Evolutionary conservation across 2,888 invertebrate species (phyloP).

Genomic region (Pterobdella sp.): DNA sequence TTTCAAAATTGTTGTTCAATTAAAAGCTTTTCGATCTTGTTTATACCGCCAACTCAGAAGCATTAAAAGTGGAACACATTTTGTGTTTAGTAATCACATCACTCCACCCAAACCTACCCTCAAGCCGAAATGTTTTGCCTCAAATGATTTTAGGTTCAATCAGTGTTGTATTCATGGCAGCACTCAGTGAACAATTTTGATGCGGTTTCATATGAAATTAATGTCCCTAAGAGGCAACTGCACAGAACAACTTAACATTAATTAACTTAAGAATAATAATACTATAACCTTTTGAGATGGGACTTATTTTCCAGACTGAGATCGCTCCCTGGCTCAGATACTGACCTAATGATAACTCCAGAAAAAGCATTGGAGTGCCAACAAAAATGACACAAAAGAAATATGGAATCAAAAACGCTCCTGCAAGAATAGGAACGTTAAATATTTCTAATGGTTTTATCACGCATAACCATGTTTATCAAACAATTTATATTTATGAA

Average conservation of each 20-base stretch:
- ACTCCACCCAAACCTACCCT: too few relatives aligned
- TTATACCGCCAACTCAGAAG: too few relatives aligned
- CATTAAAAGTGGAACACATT: too few relatives aligned
- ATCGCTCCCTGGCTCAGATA: slow-evolving; percentile 93
- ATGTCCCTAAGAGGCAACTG: too few relatives aligned
- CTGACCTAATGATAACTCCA: slow-evolving; percentile 93
- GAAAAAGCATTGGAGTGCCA: slow-evolving; percentile 96
- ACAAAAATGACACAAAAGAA: slow-evolving; percentile 84
- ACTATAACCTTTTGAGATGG: slow-evolving; percentile 88
- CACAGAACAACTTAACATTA: background rate
- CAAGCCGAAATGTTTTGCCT: too few relatives aligned
- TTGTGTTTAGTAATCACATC: too few relatives aligned
- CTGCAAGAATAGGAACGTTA: slow-evolving; percentile 55
- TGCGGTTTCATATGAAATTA: too few relatives aligned
- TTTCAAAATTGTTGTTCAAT: too few relatives aligned
- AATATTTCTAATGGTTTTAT: background rate
- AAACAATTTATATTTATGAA: slow-evolving; percentile 25
- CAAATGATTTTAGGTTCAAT: too few relatives aligned
- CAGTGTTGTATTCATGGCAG: too few relatives aligned
- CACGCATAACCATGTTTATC: background rate
- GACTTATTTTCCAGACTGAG: slow-evolving; percentile 93
- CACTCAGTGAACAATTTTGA: too few relatives aligned
- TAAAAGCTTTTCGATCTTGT: too few relatives aligned
- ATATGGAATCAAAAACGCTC: slow-evolving; percentile 94
- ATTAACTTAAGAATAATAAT: background rate